phyloP scores from a whole-genome alignment of 2,888 invertebrate species.

The Drosophila putrida region DNA sequence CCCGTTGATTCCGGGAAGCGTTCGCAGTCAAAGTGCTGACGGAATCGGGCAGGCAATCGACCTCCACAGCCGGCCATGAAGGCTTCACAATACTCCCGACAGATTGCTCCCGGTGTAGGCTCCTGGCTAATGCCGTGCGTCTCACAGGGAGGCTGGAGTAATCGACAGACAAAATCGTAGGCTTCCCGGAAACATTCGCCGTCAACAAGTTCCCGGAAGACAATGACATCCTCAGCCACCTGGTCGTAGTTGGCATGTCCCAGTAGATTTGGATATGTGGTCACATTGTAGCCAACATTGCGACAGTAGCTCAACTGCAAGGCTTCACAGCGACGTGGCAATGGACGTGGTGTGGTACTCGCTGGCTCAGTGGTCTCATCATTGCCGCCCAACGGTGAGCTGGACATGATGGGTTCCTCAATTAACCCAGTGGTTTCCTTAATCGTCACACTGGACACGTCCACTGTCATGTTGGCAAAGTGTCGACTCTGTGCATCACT shows the following conservation, averaged over 20 bases:
- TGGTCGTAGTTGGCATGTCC: conserved; percentile 88
- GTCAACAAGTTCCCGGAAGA: conserved; percentile 94
- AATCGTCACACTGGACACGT: conserved; percentile 89
- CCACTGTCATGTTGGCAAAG: conserved; percentile 89
- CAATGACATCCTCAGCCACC: conserved; percentile 91
- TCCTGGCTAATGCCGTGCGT: conserved; percentile 87
- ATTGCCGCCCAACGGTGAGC: conserved; percentile 83
- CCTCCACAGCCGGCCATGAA: conserved; percentile 94
- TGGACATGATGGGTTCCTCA: conserved; percentile 84
- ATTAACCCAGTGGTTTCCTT: conserved; percentile 86
- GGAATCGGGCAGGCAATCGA: conserved; percentile 90
- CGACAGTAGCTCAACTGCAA: conserved; percentile 90
- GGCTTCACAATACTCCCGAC: conserved; percentile 93
- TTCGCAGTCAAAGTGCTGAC: conserved; percentile 91
- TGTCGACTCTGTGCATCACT: conserved; percentile 87
- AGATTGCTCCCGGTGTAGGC: conserved; percentile 85
- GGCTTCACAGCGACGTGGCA: conserved; percentile 89
- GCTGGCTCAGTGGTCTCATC: conserved; percentile 84
- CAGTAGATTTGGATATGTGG: conserved; percentile 92
- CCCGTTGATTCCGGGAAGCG: conserved; percentile 92
- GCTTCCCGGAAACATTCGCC: conserved; percentile 95
- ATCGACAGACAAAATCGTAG: conserved; percentile 95
- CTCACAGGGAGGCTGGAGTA: conserved; percentile 93
- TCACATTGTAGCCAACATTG: conserved; percentile 91
- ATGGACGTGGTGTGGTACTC: conserved; percentile 86